Base-by-base conservation (phyloP, 1,140 invertebrate species). In the Drosophila ficusphila region DNA sequence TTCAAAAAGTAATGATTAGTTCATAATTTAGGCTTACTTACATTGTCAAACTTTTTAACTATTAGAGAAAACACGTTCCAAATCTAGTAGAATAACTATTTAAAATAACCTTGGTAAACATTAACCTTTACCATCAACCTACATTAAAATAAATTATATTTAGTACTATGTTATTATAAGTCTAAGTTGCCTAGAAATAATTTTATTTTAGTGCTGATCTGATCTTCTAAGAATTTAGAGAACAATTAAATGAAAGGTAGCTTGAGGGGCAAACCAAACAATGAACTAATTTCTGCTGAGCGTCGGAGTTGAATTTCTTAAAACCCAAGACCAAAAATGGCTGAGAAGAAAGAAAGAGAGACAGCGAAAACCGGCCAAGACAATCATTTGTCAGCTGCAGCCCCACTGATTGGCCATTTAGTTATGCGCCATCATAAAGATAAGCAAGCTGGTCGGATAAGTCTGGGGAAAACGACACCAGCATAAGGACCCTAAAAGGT, bases 391-490 rank as follows among this genome's bases (percentile, higher is more conserved):
- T 64, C 60, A 85, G 65, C 64, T 76, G 51, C 51, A 76, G 56
- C 36, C 41, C 60, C 53, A 58, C 81, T 85, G 81, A 85, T 85
- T 85, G 77, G 49, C 58, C 77, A 73, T 88, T 85, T 81, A 74
- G 77, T 85, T 81, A 86, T 81, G 81, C 81, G 72, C 78, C 65
- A 27, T 74, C 82, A 81, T 88, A 85, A 81, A 85, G 81, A 85
- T 86, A 81, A 86, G 76, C 77, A 65, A 73, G 34, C 49, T 42
- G 44, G 31, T 78, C 38, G 57, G 69, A 36, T 39, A 73, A 73
- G 69, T 73, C 68, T 52, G 21, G 41, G 23, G 29, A 62, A 61
- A 47, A 52, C 47, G 39, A 42, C 56, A 61, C 60, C 33, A 65
- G 23, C 33, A 29, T 12, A 25, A 49, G 41, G 12, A 47, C 54